These are phyloP conservation scores for Megathymus violae DNA, from an alignment of 1,140 invertebrate genomes.

Conservation along the genomic window DNA sequence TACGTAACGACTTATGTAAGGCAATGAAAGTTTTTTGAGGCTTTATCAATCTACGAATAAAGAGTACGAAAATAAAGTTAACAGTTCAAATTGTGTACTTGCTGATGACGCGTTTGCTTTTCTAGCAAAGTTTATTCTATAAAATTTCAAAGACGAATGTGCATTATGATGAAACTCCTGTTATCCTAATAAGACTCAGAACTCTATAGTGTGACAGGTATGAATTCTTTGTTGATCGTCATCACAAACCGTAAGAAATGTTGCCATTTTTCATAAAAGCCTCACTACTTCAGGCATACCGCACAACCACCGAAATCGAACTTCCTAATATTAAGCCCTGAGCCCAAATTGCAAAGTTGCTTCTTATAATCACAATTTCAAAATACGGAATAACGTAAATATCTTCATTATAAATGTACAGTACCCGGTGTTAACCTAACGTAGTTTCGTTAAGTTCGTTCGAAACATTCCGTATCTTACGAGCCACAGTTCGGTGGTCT, in stretches of 20 bases:
- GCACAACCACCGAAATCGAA: too few relatives aligned
- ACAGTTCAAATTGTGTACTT: background rate
- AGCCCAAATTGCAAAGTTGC: background rate
- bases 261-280: too few relatives aligned
- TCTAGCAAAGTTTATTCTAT: too few relatives aligned
- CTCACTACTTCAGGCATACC: too few relatives aligned
- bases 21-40: slow-evolving; percentile 24
- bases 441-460: slow-evolving; percentile 1
- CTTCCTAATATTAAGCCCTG: too few relatives aligned
- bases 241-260: too few relatives aligned
- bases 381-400: background rate
- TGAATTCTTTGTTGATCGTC: too few relatives aligned
- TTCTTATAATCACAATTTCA: background rate
- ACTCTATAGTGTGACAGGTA: too few relatives aligned
- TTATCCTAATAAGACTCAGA: too few relatives aligned
- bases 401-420: background rate
- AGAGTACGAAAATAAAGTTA: background rate
- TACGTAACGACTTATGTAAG: slow-evolving; percentile 22
- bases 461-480: slow-evolving; percentile 2
- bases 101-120: background rate
- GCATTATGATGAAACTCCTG: too few relatives aligned
- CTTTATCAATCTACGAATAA: background rate
- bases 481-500: slow-evolving; percentile 2
- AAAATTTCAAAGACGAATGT: too few relatives aligned
- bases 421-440: background rate